Evolutionary conservation across 2,113 vertebrate species (phyloP).

Genomic region (Pionites leucogaster): DNA sequence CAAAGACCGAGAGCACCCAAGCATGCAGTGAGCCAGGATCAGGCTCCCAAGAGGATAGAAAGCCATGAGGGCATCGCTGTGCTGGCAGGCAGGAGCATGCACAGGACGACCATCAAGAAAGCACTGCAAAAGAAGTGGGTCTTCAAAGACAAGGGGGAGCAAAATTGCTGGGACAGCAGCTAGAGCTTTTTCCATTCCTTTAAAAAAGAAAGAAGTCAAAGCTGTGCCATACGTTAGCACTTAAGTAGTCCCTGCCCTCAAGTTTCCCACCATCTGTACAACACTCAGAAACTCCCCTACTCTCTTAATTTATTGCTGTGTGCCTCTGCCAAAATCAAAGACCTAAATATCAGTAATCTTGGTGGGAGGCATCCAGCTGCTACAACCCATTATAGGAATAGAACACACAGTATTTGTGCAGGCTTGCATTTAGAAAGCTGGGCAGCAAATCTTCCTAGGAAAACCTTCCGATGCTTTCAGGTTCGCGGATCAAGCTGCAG

Average conservation of each 20-base stretch:
- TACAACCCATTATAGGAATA: not conserved
- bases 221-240: conserved; percentile 16
- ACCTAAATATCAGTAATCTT: conserved; percentile 4
- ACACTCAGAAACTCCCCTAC: not conserved
- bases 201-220: not conserved
- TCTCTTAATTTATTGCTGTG: conserved; percentile 21
- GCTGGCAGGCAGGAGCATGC: not conserved
- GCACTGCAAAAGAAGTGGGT: not conserved
- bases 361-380: conserved; percentile 56
- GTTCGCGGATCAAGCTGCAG: conserved; percentile 23
- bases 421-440: not conserved
- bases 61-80: not conserved
- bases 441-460: not conserved
- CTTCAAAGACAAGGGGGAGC: not conserved
- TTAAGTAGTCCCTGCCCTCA: not conserved
- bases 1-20: not conserved
- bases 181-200: not conserved
- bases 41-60: not conserved
- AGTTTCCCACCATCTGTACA: conserved; percentile 50
- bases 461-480: conserved; percentile 26
- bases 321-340: not conserved
- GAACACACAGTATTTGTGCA: not conserved
- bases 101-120: not conserved
- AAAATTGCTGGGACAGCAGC: not conserved
- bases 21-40: accelerated